phyloP scores from a whole-genome alignment of 2,888 invertebrate genomes.

The Acronicta aceris region DNA sequence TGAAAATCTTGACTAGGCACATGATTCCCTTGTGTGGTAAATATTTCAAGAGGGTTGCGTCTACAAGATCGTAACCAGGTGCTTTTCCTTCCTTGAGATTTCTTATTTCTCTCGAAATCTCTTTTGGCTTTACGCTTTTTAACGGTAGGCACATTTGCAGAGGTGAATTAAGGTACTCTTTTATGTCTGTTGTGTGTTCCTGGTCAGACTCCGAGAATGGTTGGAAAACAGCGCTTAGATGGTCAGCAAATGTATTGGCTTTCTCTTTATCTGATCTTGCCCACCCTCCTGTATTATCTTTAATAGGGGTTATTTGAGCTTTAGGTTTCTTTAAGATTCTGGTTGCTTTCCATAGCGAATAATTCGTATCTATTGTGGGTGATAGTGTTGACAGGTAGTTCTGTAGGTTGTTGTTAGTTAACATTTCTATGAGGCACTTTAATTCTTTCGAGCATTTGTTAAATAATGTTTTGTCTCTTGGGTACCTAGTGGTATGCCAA shows the following conservation, averaged over 20 bases:
- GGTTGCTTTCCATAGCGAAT: conserved; percentile 10
- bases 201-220: conserved; percentile 12
- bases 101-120: conserved; percentile 2
- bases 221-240: conserved; percentile 25
- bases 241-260: conserved; percentile 26
- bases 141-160: neutral
- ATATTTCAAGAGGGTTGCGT: conserved; percentile 12
- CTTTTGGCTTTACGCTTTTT: neutral
- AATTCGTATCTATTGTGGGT: neutral
- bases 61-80: conserved; percentile 32
- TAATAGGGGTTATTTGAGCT: neutral
- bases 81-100: conserved; percentile 10
- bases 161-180: conserved; percentile 4
- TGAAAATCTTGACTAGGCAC: neutral
- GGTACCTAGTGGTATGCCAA: neutral
- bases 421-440: neutral
- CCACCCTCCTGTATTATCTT: conserved; percentile 13
- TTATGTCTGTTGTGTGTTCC: conserved; percentile 9
- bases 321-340: conserved; percentile 9
- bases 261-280: conserved; percentile 28
- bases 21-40: conserved; percentile 15
- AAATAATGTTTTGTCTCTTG: too few relatives aligned
- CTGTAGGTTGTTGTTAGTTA: conserved; percentile 1
- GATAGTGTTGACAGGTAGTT: neutral
- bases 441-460: too few relatives aligned